Base-by-base conservation (phyloP, 2,888 invertebrate species). In the Caenorhabditis macrosperma region DNA sequence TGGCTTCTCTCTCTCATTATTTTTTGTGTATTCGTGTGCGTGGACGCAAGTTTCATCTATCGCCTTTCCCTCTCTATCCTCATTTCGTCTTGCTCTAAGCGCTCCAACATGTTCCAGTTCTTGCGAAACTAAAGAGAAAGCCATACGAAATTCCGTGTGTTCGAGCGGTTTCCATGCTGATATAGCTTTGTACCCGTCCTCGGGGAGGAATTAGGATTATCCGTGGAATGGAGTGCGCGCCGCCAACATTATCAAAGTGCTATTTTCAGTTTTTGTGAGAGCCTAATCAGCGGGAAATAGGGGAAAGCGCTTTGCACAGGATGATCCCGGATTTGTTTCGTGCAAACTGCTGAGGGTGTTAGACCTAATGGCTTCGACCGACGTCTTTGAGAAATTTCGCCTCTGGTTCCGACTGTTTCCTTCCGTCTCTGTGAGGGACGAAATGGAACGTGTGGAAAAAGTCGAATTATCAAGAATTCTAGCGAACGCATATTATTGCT, bases 251-350 rank as follows among this genome's bases (percentile, higher is more conserved):
- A 69, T 52, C 30, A 52, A 44, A 61, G 44, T 69, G 52, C 60
- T 48, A 35, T 26, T 60, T 69, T 59, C 35, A 44, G 66, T 41
- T 55, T 57, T 57, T 17, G n/a, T 48, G 9, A 22, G 52, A 17
- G 33, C 57, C 30, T 52, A 59, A 50, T 33, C 28, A 46, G 10
- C 10, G 44, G 28, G 22, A 44, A 64, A 44, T 63, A 46, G 50
- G 57, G 35, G 54, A 63, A 57, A 15, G 38, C 38, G 63, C 63
- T 55, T 64, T 57, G 38, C 38, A 41, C 20, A 15, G 46, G 72
- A 72, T 72, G 48, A 72, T 72, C 72, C 72, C 44, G 64, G 63
- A 72, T 72, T 72, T 64, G 61, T 50, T 46, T 30, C 48, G 57
- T 41, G 60, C 55, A 71, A 12, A 44, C 26, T 61, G 35, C 60